These are phyloP conservation scores for Epirrhoe alternata DNA, from an alignment of 2,888 invertebrate genomes.

Conservation along the genomic window DNA sequence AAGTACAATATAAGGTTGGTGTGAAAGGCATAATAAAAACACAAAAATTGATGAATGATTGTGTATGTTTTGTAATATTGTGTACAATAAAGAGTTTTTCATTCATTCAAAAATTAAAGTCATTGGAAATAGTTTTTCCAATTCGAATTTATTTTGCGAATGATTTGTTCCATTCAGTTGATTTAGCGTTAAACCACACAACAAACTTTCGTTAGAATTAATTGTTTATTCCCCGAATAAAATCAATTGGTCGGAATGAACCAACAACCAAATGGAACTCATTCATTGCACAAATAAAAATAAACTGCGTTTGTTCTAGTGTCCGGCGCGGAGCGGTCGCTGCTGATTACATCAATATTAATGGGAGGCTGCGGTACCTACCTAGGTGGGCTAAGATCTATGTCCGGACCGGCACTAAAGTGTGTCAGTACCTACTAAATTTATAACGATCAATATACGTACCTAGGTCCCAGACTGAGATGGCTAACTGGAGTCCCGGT, in stretches of 20 bases:
- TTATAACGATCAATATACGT: background rate
- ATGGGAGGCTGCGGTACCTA: background rate
- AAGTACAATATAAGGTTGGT: no score
- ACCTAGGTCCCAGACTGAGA: background rate
- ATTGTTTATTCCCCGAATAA: constrained; percentile 15
- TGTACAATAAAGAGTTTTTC: no score
- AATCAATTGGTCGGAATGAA: constrained; percentile 29
- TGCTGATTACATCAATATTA: constrained; percentile 1
- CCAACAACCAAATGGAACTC: constrained; percentile 16
- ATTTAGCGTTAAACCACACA: background rate
- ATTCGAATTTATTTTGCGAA: background rate
- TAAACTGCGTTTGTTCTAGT: constrained; percentile 12
- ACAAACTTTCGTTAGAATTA: constrained; percentile 8
- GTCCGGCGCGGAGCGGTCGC: background rate
- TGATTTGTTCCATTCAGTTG: background rate
- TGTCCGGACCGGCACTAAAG: no score
- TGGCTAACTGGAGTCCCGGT: no score
- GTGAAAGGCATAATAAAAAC: no score
- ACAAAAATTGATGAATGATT: no score
- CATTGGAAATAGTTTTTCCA: background rate
- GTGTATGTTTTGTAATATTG: no score
- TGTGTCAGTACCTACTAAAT: background rate
- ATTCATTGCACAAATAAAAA: constrained; percentile 18
- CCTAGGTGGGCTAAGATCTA: background rate
- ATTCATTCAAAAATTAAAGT: no score